Conservation (phyloP, 2,797 vertebrate species). For the Myoxocephalus aenaeus region DNA sequence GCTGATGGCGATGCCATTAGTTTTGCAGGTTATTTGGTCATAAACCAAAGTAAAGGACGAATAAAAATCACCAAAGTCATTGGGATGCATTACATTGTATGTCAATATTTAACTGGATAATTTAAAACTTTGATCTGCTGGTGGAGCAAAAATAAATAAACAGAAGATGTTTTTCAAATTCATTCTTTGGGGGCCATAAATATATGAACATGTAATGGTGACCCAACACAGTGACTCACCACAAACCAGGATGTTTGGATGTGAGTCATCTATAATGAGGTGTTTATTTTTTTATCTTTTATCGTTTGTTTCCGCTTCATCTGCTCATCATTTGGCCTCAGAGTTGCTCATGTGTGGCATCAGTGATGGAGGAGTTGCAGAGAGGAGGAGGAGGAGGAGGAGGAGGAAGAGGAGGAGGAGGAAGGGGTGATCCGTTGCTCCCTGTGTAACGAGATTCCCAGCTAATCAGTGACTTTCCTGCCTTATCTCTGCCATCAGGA, state of each 20-base stretch:
- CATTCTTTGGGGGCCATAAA: background rate
- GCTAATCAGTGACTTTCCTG: slow-evolving; percentile 88
- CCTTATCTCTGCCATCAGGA: slow-evolving; percentile 86
- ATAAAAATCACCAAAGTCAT: background rate
- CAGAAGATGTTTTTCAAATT: background rate
- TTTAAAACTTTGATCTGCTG: background rate
- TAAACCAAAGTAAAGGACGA: background rate
- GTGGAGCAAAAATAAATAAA: no score
- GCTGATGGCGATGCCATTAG: background rate
- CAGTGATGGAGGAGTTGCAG: slow-evolving; percentile 50
- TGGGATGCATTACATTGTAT: background rate
- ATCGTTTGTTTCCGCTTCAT: slow-evolving; percentile 28
- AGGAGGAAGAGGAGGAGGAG: slow-evolving; percentile 30
- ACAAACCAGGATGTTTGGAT: background rate
- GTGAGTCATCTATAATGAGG: background rate
- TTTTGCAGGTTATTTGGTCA: background rate
- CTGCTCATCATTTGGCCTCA: slow-evolving; percentile 39
- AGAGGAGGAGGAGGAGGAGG: slow-evolving; percentile 41
- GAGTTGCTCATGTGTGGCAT: slow-evolving; percentile 52
- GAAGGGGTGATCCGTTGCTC: slow-evolving; percentile 80
- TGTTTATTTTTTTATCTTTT: background rate
- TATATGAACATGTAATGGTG: background rate
- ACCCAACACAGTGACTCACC: background rate
- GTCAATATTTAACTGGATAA: background rate
- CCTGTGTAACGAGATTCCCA: slow-evolving; percentile 87